Conservation (phyloP, 2,797 vertebrate species). For the Paramormyrops hopkinsi region DNA sequence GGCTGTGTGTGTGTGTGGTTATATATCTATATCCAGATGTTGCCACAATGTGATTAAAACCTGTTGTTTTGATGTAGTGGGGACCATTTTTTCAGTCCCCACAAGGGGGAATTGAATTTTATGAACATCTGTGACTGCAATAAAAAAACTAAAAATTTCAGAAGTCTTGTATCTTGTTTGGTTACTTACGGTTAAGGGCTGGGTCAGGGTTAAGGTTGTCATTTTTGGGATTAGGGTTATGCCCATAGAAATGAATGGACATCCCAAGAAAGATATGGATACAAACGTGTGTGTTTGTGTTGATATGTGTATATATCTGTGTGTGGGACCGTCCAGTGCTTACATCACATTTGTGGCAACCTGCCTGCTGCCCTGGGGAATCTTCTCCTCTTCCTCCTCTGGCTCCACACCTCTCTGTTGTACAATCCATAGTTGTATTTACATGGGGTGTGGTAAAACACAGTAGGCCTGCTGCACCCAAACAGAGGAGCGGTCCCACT, state of each 20-base stretch:
- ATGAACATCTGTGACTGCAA: neutral
- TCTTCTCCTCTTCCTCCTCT: neutral
- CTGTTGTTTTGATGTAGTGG: neutral
- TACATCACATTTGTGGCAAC: conserved; percentile 3
- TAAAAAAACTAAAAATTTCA: neutral
- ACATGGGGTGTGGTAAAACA: neutral
- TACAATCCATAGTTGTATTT: conserved; percentile 36
- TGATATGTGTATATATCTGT: neutral
- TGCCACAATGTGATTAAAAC: neutral
- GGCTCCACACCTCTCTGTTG: conserved; percentile 32
- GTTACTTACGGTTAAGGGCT: neutral
- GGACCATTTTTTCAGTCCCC: neutral
- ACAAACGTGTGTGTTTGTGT: neutral
- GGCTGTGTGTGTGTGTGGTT: neutral
- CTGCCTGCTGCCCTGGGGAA: neutral
- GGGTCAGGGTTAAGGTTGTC: neutral
- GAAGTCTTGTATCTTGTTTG: neutral
- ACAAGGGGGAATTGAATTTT: neutral
- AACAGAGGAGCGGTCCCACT: neutral
- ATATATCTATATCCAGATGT: neutral
- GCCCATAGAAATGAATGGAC: neutral
- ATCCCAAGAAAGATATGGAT: neutral
- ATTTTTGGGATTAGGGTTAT: neutral
- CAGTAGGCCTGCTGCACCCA: neutral
- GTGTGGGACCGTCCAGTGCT: neutral